Base-by-base conservation (phyloP, 2,113 vertebrate species). In the Turnix velox region DNA sequence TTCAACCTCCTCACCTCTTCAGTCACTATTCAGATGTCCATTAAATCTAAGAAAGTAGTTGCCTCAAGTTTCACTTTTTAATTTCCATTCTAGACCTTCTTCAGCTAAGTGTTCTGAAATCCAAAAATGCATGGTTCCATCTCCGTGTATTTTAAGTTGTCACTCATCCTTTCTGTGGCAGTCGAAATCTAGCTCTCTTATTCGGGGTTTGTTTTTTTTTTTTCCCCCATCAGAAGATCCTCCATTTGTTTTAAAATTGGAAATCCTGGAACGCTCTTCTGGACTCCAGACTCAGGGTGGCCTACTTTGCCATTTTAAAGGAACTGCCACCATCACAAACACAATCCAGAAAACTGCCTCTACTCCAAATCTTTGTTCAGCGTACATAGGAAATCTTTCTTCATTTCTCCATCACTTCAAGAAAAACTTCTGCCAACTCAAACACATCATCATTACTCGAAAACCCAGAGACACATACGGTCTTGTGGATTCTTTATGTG, bases 131-230 rank as follows among this genome's bases (percentile, higher is more conserved):
- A 55, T 6, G 37, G 27, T 57, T 82, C 35, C 52, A 79, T 40
- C 22, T 23, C 30, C 18, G 5, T 23, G 12, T 65, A 71, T 68
- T 93, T 46, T 63, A 16, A 94, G 20, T 27, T 59, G 25, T 45
- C 24, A 22, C 1, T 33, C 39, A 33, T 9, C 9, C 42, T 72
- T 84, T 52, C 74, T 91, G 42, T 24, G 42, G 84, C 9, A 27
- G 19, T 22, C 46, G 45, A 72, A 66, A 82, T 49, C 9, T 8
- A 35, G 14, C 19, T 69, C 25, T 75, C 23, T 42, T 67, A 67
- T 45, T 67, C 25, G 37, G 46, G 3, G 14, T 25, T 31, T 30
- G 18, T 5, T 7, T 6, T 4, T 11, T 6, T 1, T 4, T 7
- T 7, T 48, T n/a, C 46, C 27, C 54, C 10, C 6, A 35, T 37